phyloP scores from a whole-genome alignment of 2,888 invertebrate genomes.

The Macaria liturata region DNA sequence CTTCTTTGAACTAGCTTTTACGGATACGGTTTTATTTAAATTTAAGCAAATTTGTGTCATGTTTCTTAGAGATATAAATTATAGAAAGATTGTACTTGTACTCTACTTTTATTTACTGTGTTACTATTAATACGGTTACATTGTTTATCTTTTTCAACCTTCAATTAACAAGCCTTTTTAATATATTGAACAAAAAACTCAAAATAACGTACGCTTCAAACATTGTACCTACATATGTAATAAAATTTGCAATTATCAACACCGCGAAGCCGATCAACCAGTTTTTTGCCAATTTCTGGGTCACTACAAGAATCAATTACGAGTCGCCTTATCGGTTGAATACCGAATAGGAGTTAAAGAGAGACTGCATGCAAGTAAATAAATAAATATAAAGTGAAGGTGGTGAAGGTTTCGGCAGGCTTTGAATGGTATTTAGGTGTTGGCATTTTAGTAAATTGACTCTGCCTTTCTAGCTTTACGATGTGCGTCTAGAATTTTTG shows the following conservation, averaged over 20 bases:
- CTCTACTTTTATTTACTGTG: too few species aligned
- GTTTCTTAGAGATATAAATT: too few species aligned
- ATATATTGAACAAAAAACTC: too few species aligned
- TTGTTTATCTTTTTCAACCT: too few species aligned
- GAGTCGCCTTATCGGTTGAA: slow-evolving; percentile 19
- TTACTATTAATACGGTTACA: too few species aligned
- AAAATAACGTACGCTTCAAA: too few species aligned
- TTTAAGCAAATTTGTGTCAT: too few species aligned
- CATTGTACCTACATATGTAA: not conserved
- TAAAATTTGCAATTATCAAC: slow-evolving; percentile 11
- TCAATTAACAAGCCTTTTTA: too few species aligned
- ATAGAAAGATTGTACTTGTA: too few species aligned
- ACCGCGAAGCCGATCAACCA: slow-evolving; percentile 10
- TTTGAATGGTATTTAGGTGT: slow-evolving; percentile 43
- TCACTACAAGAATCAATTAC: slow-evolving; percentile 26
- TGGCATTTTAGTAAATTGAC: slow-evolving; percentile 41
- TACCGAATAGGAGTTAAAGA: slow-evolving; percentile 6
- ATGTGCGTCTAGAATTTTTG: too few species aligned
- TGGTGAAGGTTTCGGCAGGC: slow-evolving; percentile 7
- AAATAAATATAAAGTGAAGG: not conserved
- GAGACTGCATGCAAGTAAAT: not conserved
- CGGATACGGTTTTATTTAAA: too few species aligned
- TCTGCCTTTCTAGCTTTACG: not conserved
- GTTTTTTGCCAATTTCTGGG: slow-evolving; percentile 27
- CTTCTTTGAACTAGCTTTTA: too few species aligned